Conservation (phyloP, 2,113 vertebrate species). For the Cavia porcellus region DNA sequence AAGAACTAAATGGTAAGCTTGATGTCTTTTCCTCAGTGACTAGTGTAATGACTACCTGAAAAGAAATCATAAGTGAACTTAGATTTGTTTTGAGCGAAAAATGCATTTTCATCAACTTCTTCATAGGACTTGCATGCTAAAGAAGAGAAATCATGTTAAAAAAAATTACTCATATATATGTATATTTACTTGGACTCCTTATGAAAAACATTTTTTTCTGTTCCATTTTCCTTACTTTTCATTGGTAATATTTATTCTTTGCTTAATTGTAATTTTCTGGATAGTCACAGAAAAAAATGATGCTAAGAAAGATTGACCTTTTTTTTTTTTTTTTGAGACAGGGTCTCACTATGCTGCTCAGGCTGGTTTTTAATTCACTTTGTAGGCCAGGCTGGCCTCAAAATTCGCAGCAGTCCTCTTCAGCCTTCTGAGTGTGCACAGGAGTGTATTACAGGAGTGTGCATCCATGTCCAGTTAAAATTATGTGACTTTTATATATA, state of each 20-base stretch:
- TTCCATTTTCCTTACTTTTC: conserved; percentile 57
- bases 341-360: background rate
- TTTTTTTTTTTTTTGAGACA: background rate
- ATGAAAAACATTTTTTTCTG: conserved; percentile 45
- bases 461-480: background rate
- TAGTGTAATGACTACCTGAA: background rate
- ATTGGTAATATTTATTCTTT: conserved; percentile 53
- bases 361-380: background rate
- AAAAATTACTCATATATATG: background rate
- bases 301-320: conserved; percentile 41
- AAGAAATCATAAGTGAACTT: conserved; percentile 43
- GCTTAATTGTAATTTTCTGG: conserved; percentile 54
- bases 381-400: background rate
- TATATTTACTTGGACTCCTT: background rate
- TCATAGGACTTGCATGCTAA: conserved; percentile 11
- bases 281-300: conserved; percentile 53
- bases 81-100: conserved; percentile 53
- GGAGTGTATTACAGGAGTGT: background rate
- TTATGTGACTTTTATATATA: background rate
- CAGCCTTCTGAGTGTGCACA: background rate
- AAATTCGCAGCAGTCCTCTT: background rate
- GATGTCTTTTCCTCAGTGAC: conserved; percentile 44
- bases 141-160: conserved; percentile 1
- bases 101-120: conserved; percentile 10
- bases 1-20: conserved; percentile 94